phyloP scores from a whole-genome alignment of 2,113 vertebrate species.

The Carollia perspicillata region DNA sequence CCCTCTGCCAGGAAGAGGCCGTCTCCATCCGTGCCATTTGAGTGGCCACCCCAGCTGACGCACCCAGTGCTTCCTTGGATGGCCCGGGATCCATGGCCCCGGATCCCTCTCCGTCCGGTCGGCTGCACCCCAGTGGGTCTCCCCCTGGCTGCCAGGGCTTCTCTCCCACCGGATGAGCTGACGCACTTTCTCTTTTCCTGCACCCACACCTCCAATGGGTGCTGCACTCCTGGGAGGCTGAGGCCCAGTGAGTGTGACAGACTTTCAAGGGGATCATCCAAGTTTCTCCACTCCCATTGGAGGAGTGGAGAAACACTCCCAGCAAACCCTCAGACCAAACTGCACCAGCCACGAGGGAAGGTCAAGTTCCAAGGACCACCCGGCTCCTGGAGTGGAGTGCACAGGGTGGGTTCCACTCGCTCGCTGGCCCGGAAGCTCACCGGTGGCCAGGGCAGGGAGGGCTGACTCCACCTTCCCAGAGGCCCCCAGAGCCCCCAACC shows the following conservation, averaged over 20 bases:
- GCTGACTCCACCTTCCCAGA: not conserved
- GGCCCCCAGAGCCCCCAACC: too few species aligned
- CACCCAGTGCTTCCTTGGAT: not conserved
- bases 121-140: not conserved
- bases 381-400: accelerated
- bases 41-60: not conserved
- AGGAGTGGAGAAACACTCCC: not conserved
- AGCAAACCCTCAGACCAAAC: not conserved
- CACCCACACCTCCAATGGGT: not conserved
- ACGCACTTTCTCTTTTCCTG: not conserved
- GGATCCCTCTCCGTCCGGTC: not conserved
- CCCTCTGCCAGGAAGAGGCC: not conserved
- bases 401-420: not conserved
- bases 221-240: not conserved
- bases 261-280: not conserved
- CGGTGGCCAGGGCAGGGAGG: not conserved
- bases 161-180: not conserved
- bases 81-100: not conserved
- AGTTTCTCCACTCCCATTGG: not conserved
- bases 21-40: not conserved
- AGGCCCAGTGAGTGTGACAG: not conserved
- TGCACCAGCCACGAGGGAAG: not conserved
- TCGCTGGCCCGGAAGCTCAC: too few species aligned
- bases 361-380: not conserved
- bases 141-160: not conserved